Evolutionary conservation across 2,797 vertebrate genomes (phyloP).

Genomic region (Spinus olivaceus): DNA sequence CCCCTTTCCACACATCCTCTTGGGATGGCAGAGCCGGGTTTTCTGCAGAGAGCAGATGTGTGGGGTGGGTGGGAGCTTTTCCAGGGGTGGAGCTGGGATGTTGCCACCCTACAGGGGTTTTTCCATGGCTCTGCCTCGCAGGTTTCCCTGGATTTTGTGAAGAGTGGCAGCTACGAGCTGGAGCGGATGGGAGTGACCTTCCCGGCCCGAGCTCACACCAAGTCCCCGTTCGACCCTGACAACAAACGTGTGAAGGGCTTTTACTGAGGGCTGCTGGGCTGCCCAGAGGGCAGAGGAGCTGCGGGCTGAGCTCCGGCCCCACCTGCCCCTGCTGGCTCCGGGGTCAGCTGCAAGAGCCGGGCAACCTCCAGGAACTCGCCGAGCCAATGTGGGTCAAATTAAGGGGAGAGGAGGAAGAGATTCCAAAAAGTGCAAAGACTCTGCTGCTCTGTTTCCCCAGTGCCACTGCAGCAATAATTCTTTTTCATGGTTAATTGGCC

Average conservation of each 20-base stretch:
- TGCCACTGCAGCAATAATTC: not conserved
- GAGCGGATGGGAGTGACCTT: constrained; percentile 91
- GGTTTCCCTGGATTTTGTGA: constrained; percentile 88
- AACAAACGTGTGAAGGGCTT: constrained; percentile 91
- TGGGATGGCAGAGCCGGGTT: not conserved
- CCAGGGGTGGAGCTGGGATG: not conserved
- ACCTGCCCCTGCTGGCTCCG: not conserved
- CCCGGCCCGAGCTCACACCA: constrained; percentile 86
- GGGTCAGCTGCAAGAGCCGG: not conserved
- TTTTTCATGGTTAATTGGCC: not conserved
- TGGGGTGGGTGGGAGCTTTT: not conserved
- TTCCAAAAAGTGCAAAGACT: not conserved
- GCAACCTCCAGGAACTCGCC: fast-evolving
- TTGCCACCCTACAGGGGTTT: fast-evolving
- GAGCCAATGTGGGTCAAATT: not conserved
- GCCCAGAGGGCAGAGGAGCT: not conserved
- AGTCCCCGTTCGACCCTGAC: constrained; percentile 90
- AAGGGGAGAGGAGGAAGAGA: not conserved
- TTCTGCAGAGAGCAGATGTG: not conserved
- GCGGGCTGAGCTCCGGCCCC: not conserved
- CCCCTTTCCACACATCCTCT: not conserved
- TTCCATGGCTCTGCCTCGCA: not conserved
- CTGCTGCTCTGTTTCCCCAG: not conserved
- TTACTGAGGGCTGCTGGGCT: constrained; percentile 68
- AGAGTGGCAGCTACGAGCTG: constrained; percentile 84